Evolutionary conservation across 2,797 vertebrate species (phyloP).

Genomic region (Chiroxiphia lanceolata): DNA sequence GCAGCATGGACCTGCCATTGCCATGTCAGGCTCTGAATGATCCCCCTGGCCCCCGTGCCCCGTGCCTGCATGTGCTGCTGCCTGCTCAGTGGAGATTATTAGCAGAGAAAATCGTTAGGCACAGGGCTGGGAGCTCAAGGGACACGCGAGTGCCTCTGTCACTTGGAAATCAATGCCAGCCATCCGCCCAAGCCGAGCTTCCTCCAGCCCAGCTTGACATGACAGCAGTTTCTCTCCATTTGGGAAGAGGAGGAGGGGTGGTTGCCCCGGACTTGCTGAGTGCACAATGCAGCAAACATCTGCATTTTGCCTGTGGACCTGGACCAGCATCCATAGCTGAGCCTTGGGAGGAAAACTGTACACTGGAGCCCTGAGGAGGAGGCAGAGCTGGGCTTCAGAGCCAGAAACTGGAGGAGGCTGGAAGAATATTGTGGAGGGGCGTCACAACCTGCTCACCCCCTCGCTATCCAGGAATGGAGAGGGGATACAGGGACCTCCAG

Average conservation of each 20-base stretch:
- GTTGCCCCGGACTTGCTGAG: background rate
- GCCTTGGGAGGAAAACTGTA: background rate
- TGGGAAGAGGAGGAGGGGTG: background rate
- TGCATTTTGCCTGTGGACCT: background rate
- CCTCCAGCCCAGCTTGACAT: background rate
- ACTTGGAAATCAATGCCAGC: slow-evolving; percentile 36
- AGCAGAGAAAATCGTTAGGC: slow-evolving; percentile 10
- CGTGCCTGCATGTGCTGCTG: background rate
- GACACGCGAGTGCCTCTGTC: background rate
- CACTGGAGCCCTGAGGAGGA: background rate
- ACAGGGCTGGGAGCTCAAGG: background rate
- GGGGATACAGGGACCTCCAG: background rate
- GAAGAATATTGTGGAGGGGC: background rate
- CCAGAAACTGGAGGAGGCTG: background rate
- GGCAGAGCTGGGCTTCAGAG: background rate
- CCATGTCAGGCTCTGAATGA: background rate
- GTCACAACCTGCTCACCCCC: fast-evolving
- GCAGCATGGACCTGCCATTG: background rate
- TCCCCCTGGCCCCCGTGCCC: background rate
- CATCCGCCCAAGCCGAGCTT: background rate
- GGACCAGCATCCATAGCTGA: fast-evolving
- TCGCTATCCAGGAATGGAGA: background rate
- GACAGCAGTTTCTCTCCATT: background rate
- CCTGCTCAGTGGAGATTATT: background rate
- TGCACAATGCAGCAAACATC: background rate